Base-by-base conservation (phyloP, 92 coral and sea anemone species). In the Chrysogorgia sp. region DNA sequence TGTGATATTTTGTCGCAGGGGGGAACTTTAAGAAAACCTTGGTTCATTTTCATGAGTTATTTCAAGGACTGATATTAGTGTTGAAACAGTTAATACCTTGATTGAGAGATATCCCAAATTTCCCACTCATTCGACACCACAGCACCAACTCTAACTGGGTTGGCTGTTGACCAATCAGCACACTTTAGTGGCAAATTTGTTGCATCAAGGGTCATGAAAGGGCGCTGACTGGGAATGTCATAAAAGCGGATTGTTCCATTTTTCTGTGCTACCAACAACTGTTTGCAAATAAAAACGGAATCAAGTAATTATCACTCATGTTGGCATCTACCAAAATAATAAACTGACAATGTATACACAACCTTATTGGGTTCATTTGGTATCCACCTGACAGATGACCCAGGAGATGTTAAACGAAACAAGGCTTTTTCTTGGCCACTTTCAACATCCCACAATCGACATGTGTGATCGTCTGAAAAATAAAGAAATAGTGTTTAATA, bases 261-360 rank as follows among this genome's bases (percentile, higher is more conserved):
- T 86, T 96, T 96, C 82, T 96, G 96, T 7, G 99, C 99, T 14
- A 96, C 96, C 97, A 96, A 85, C 52, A 96, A 77, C 99, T 96
- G 67, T n/a, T 61, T 55, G 59, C 1, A 61, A 32, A 58, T 13
- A 47, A 37, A 49, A 40, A 63, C 29, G 15, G 2, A 2, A 56
- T 59, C 31, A 47, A 19, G 20, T 14, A 25, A 7, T 52, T 12
- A 12, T 63, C 35, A n/a, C 6, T 14, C 43, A 31, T 29, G 69
- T 10, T n/a, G n/a, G 7, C 20, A 63, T 28, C 7, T 10, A 67
- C 1, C 19, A 2, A 34, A 25, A 40, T 22, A 67, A 24, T 4
- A 41, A 40, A 17, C 21, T 3, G n/a, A 26, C 17, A 1, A 1
- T 28, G 22, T 26, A 25, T 30, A 2, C 17, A 25, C 8, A 13